Base-by-base conservation (phyloP, 2,797 vertebrate genomes). In the Carduelis carduelis region DNA sequence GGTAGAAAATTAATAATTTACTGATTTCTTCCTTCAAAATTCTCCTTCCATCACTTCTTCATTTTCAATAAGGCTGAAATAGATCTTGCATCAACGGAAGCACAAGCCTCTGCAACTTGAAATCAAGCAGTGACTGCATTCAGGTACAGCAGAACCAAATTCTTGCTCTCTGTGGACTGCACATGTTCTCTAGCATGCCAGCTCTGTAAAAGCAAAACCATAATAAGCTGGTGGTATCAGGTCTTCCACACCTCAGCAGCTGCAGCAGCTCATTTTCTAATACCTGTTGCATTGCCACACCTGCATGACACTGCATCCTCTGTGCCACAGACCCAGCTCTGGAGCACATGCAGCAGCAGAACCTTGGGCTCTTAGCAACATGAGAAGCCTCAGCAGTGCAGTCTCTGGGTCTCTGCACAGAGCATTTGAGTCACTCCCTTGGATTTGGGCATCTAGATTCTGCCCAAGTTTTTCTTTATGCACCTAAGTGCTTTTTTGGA, bases 401-500 rank as follows among this genome's bases (percentile, higher is more conserved):
- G 47, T 24, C 69, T 68, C 78, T 64, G 7, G 11, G 60, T 53
- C 75, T 89, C 69, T 12, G 4, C 65, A 78, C 15, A 50, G 18
- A 35, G 53, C 11, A 7, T 61, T 72, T 88, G 47, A 75, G 76
- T 57, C 74, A 63, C 11, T 75, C 14, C 43, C 57, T 91, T 83
- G 69, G 87, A 95, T 60, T 78, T 91, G 75, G 69, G 53, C 55
- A 61, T 63, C 82, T 86, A 91, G 55, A 90, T 78, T 83, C 32
- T 81, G 93, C 47, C 87, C 81, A 57, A 81, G n/a, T 63, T 93
- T 86, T 68, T n/a, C 78, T 85, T 83, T 61, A 59, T 60, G 64
- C 86, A 90, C 46, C 68, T 95, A 95, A 96, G 92, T 94, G 89
- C 82, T 96, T 91, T 94, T 93, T 96, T 96, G 95, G 95, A 93